These are phyloP conservation scores for Symphodus melops DNA, from an alignment of 2,113 vertebrate species.

Conservation along the genomic window DNA sequence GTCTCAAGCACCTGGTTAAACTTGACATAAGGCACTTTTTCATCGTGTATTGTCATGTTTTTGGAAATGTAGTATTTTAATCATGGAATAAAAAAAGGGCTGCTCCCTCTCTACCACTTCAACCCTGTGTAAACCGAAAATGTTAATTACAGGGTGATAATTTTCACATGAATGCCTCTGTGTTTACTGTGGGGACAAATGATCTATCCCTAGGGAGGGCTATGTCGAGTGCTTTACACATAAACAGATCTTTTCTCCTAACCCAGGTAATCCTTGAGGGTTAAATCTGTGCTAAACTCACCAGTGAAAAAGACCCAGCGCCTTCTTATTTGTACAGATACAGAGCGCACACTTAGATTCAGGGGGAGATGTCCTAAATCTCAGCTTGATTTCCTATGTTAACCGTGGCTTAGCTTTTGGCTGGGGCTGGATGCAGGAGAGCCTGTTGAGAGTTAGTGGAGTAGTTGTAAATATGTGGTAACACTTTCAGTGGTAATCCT, in stretches of 20 bases:
- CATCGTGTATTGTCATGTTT: background rate
- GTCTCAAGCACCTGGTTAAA: background rate
- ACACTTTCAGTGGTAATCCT: conserved; percentile 85
- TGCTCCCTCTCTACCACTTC: conserved; percentile 18
- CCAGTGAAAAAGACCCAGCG: conserved; percentile 49
- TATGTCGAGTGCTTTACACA: conserved; percentile 72
- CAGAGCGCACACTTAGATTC: conserved; percentile 60
- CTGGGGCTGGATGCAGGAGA: conserved; percentile 77
- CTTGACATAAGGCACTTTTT: background rate
- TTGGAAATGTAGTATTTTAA: background rate
- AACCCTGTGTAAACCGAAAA: conserved; percentile 53
- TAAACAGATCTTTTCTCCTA: conserved; percentile 69
- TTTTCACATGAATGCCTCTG: conserved; percentile 70
- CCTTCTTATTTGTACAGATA: conserved; percentile 68
- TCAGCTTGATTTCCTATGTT: conserved; percentile 81
- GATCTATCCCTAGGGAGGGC: conserved; percentile 70
- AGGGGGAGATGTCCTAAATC: conserved; percentile 79
- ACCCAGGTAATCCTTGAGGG: conserved; percentile 79
- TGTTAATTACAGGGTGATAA: conserved; percentile 66
- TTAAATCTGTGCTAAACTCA: conserved; percentile 69
- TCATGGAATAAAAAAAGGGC: background rate
- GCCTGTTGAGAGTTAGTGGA: conserved; percentile 84
- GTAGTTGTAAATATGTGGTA: conserved; percentile 85
- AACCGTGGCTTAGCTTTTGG: conserved; percentile 79
- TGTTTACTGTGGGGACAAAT: conserved; percentile 65